These are phyloP conservation scores for Scyliorhinus canicula DNA, from an alignment of 2,797 vertebrate genomes.

Conservation along the genomic window DNA sequence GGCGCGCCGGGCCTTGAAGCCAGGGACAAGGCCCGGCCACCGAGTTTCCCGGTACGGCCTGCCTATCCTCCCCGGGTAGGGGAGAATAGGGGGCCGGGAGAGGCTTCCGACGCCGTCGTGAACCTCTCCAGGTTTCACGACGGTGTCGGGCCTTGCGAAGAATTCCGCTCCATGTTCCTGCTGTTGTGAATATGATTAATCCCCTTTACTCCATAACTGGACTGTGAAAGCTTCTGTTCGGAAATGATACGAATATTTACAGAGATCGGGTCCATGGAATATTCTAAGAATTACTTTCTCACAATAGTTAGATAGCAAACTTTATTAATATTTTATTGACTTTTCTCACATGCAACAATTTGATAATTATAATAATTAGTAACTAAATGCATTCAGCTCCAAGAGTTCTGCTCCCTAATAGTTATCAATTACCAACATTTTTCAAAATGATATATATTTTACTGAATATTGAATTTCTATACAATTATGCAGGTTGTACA, in stretches of 20 bases:
- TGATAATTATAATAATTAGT: background rate
- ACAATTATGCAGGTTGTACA: background rate
- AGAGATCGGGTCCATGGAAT: background rate
- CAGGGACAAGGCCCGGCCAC: too few relatives aligned
- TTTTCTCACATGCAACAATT: background rate
- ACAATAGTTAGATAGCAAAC: background rate
- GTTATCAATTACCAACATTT: background rate
- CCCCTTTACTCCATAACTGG: too few relatives aligned
- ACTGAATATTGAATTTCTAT: background rate
- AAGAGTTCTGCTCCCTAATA: background rate
- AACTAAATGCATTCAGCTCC: background rate
- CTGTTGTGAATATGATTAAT: too few relatives aligned
- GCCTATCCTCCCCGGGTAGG: too few relatives aligned
- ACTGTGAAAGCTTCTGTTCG: too few relatives aligned
- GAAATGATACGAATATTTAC: background rate
- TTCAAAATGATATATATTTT: background rate
- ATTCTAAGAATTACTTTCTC: background rate
- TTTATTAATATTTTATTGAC: background rate
- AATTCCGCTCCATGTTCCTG: too few relatives aligned
- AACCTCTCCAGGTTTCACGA: too few relatives aligned
- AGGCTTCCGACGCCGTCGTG: too few relatives aligned
- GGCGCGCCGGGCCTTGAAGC: too few relatives aligned
- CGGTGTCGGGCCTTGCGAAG: too few relatives aligned
- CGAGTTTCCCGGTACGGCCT: too few relatives aligned
- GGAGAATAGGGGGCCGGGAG: too few relatives aligned